Conservation (phyloP, 1,140 invertebrate species). For the Protaetia brevitarsis region DNA sequence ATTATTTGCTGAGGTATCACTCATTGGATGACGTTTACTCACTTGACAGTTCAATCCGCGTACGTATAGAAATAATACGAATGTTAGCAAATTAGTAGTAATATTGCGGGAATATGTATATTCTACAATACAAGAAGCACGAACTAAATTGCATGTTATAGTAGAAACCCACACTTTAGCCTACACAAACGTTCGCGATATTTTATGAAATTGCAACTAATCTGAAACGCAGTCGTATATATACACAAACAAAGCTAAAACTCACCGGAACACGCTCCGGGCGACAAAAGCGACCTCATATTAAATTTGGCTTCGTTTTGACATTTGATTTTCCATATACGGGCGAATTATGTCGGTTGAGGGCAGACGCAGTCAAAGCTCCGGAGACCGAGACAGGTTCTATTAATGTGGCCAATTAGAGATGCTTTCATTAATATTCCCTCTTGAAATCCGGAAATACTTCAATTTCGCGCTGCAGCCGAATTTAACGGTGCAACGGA, state of each 20-base stretch:
- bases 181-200: too few relatives aligned
- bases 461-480: constrained; percentile 3
- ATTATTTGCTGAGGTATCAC: too few relatives aligned
- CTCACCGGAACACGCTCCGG: not conserved
- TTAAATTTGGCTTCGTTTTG: constrained; percentile 27
- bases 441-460: constrained; percentile 11
- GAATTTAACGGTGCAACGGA: constrained; percentile 7
- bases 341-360: not conserved
- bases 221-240: not conserved
- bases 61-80: too few relatives aligned
- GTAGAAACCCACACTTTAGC: too few relatives aligned
- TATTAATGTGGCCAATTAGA: constrained; percentile 25
- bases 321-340: constrained; percentile 25
- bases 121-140: too few relatives aligned
- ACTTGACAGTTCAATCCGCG: too few relatives aligned
- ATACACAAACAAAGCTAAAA: not conserved
- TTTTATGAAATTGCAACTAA: constrained; percentile 10
- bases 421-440: constrained; percentile 27
- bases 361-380: not conserved
- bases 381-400: constrained; percentile 10
- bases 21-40: too few relatives aligned
- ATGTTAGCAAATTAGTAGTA: too few relatives aligned
- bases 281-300: constrained; percentile 16
- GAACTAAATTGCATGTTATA: too few relatives aligned
- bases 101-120: too few relatives aligned